phyloP scores from a whole-genome alignment of 2,797 vertebrate genomes.

The Lacerta bilineata region DNA sequence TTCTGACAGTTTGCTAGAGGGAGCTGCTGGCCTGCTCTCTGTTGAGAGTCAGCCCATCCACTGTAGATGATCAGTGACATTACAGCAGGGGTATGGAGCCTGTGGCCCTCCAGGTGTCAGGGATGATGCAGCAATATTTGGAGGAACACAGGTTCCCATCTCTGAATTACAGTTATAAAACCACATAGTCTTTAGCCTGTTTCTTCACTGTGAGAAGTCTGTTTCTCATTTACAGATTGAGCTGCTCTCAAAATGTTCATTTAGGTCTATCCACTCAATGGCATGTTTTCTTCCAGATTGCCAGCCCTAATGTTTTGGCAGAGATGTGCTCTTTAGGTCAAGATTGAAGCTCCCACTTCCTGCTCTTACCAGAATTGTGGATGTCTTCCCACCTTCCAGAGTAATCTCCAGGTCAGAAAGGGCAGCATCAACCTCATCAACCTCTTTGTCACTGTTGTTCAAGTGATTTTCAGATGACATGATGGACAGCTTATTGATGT shows the following conservation, averaged over 20 bases:
- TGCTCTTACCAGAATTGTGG: constrained; percentile 90
- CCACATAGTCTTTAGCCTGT: neutral
- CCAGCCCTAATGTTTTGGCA: neutral
- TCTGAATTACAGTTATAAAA: too few relatives aligned
- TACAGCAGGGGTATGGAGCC: too few relatives aligned
- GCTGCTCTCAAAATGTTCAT: neutral
- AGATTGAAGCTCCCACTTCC: neutral
- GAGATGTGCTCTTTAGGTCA: neutral
- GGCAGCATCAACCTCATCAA: constrained; percentile 98
- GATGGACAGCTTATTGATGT: constrained; percentile 99
- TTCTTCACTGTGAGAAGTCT: neutral
- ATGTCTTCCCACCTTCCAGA: constrained; percentile 96
- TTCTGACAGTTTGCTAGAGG: neutral
- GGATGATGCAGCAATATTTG: too few relatives aligned
- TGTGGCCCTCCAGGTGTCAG: too few relatives aligned
- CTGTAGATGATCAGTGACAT: neutral
- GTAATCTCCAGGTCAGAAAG: constrained; percentile 98
- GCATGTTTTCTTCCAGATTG: neutral
- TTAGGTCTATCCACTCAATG: too few relatives aligned
- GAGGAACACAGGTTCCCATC: too few relatives aligned
- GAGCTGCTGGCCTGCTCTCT: neutral
- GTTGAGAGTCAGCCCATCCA: neutral
- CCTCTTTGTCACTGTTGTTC: constrained; percentile 99
- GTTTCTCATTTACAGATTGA: neutral
- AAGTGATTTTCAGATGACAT: constrained; percentile 99